A percentile compares a stretch with the other conserved stretches of the same genome.
Conservation (phyloP, 2,888 invertebrate species). For the Polydesmus complanatus region DNA sequence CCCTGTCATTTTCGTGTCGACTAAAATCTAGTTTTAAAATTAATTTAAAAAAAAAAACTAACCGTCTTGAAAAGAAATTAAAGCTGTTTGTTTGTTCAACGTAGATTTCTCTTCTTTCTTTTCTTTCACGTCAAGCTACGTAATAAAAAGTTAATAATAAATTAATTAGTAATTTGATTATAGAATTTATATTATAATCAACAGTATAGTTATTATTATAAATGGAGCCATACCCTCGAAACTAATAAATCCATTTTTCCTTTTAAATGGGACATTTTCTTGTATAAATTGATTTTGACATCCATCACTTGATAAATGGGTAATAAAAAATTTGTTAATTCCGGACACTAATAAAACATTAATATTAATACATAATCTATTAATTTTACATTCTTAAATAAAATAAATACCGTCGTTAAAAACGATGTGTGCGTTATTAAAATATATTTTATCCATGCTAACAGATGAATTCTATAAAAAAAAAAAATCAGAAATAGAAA, state of each 20-base stretch:
- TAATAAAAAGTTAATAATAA: no score
- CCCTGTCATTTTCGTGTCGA: no score
- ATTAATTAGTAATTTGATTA: no score
- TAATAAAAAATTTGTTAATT: neutral
- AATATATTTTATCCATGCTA: constrained; percentile 4
- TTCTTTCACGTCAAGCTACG: no score
- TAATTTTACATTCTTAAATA: neutral
- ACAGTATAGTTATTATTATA: no score
- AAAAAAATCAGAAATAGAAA: neutral
- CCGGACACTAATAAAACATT: constrained; percentile 2
- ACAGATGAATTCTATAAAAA: constrained; percentile 1
- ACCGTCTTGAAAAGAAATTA: no score
- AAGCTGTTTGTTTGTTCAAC: no score
- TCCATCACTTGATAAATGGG: constrained; percentile 10
- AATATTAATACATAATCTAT: neutral
- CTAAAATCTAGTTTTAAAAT: no score
- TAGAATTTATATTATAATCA: no score
- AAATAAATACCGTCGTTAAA: constrained; percentile 6
- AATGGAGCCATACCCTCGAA: no score
- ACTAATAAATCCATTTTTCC: constrained; percentile 13
- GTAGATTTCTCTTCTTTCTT: no score
- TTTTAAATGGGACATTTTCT: constrained; percentile 10
- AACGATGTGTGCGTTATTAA: constrained; percentile 8
- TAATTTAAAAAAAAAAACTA: no score
- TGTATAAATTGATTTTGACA: neutral